A percentile compares a stretch with the other conserved stretches of the same genome.
Conservation (phyloP, 2,888 invertebrate species). For the Pherbina coryleti region DNA sequence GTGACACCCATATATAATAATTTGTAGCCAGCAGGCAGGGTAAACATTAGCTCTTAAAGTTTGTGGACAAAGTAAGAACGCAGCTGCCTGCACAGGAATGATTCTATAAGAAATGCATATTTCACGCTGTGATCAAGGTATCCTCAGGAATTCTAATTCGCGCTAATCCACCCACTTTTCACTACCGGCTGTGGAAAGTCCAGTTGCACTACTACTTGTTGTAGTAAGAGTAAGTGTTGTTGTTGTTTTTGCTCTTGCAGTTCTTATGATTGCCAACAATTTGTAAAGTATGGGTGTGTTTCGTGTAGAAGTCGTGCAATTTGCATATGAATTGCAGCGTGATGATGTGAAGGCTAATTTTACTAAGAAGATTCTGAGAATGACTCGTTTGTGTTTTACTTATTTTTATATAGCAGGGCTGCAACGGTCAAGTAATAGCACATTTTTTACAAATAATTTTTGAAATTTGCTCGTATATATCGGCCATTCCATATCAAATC, state of each 20-base stretch:
- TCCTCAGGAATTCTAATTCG: conserved; percentile 51
- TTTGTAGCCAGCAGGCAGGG: neutral
- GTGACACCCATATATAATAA: conserved; percentile 52
- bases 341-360: conserved; percentile 31
- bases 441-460: neutral
- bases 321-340: conserved; percentile 53
- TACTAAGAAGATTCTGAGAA: conserved; percentile 6
- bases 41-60: neutral
- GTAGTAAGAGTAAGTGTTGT: neutral
- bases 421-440: neutral
- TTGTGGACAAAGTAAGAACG: neutral
- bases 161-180: conserved; percentile 53
- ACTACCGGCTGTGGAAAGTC: too few relatives aligned
- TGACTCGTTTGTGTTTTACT: conserved; percentile 3
- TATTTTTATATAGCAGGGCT: neutral
- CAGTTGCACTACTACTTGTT: neutral
- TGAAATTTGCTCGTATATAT: too few relatives aligned
- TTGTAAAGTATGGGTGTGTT: neutral
- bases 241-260: neutral
- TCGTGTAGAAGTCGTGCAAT: conserved; percentile 37
- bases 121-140: conserved; percentile 40
- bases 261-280: neutral
- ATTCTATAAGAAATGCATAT: conserved; percentile 39
- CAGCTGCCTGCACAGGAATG: neutral
- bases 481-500: too few relatives aligned